phyloP scores from a whole-genome alignment of 2,888 invertebrate genomes.

The Eucera pruinosa region DNA sequence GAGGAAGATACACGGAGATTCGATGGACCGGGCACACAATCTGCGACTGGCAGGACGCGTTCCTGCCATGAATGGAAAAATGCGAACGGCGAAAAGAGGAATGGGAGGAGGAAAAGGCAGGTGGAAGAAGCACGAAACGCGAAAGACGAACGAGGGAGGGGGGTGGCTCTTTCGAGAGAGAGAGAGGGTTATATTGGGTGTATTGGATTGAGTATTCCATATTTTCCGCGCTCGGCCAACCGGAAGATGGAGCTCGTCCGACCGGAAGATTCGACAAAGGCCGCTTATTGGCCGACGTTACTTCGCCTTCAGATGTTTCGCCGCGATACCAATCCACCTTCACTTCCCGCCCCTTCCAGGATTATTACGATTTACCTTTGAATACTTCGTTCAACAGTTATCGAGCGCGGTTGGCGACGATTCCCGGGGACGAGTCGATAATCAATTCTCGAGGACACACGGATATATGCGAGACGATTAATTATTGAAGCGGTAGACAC shows the following conservation, averaged over 20 bases:
- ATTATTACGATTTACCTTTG: slow-evolving; percentile 69
- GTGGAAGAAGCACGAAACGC: slow-evolving; percentile 30
- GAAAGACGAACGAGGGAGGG: slow-evolving; percentile 13
- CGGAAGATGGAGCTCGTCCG: slow-evolving; percentile 78
- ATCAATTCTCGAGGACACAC: background rate
- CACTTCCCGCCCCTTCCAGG: slow-evolving; percentile 34
- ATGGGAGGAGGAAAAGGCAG: too few species aligned
- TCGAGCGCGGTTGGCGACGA: background rate
- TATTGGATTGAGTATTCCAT: slow-evolving; percentile 80
- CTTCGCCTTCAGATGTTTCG: slow-evolving; percentile 71
- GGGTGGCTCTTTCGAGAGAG: slow-evolving; percentile 9
- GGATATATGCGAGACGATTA: background rate
- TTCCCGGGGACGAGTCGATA: too few species aligned
- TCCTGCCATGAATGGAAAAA: slow-evolving; percentile 71
- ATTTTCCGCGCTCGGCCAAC: slow-evolving; percentile 78
- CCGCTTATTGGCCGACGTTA: slow-evolving; percentile 80
- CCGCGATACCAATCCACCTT: slow-evolving; percentile 38
- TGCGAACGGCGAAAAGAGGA: too few species aligned
- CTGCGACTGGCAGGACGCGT: slow-evolving; percentile 62
- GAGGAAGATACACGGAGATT: background rate
- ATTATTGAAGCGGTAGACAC: too few species aligned
- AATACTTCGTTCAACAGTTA: slow-evolving; percentile 36
- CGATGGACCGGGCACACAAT: slow-evolving; percentile 57
- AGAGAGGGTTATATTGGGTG: slow-evolving; percentile 71
- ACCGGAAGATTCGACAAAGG: slow-evolving; percentile 82